These are phyloP conservation scores for Takifugu ocellatus DNA, from an alignment of 2,797 vertebrate species.

Conservation along the genomic window DNA sequence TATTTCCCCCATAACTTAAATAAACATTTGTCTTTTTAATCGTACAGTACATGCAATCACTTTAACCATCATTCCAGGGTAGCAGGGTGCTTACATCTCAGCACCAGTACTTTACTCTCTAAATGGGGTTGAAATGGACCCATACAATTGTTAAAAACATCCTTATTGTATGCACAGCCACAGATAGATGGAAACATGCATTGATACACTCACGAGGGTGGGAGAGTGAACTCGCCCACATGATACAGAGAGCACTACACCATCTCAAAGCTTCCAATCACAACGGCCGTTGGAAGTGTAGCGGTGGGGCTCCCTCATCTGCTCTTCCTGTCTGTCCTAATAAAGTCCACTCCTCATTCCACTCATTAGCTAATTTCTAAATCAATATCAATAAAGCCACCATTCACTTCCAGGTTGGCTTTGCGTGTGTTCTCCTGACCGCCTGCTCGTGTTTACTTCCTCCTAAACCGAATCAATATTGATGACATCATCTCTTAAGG, in stretches of 20 bases:
- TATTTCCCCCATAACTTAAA: too few relatives aligned
- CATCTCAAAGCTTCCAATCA: background rate
- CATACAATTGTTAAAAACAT: background rate
- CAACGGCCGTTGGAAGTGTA: constrained; percentile 35
- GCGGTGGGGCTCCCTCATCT: constrained; percentile 35
- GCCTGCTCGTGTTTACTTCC: constrained; percentile 13
- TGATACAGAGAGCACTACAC: background rate
- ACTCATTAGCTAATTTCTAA: constrained; percentile 68
- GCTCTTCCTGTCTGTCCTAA: constrained; percentile 34
- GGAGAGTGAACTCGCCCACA: background rate
- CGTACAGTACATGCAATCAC: background rate
- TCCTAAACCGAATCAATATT: constrained; percentile 32
- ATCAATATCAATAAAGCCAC: constrained; percentile 56
- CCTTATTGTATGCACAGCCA: background rate
- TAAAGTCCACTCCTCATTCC: constrained; percentile 29
- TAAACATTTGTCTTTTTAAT: background rate
- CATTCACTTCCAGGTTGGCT: constrained; percentile 12
- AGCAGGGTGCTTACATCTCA: background rate
- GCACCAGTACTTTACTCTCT: background rate
- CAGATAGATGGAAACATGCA: constrained; percentile 21
- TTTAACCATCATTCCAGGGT: background rate
- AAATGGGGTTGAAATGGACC: background rate
- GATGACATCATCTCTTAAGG: constrained; percentile 9
- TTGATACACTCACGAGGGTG: background rate
- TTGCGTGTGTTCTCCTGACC: background rate